phyloP scores from a whole-genome alignment of 2,113 vertebrate genomes.

The Nesogale talazaci region DNA sequence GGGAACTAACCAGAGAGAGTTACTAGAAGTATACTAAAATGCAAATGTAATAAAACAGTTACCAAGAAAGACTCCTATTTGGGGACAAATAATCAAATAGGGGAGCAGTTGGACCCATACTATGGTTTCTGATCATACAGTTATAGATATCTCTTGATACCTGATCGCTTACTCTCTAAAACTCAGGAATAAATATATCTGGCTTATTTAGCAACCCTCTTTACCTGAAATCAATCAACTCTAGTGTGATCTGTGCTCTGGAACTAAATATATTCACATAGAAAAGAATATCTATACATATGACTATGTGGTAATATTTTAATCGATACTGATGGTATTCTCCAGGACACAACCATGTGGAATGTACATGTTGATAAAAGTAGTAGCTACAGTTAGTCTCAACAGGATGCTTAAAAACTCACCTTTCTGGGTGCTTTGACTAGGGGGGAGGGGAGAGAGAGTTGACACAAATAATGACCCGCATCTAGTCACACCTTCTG shows the following conservation, averaged over 20 bases:
- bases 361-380: background rate
- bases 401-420: background rate
- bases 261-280: conserved; percentile 23
- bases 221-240: background rate
- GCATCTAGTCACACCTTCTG: background rate
- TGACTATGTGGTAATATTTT: background rate
- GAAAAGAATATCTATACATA: background rate
- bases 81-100: background rate
- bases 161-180: conserved; percentile 20
- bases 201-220: background rate
- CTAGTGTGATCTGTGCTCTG: background rate
- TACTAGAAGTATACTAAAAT: background rate
- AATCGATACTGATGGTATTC: background rate
- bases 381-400: background rate
- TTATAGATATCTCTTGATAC: background rate
- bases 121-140: background rate
- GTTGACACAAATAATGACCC: background rate
- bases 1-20: background rate
- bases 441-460: background rate
- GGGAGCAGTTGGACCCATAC: background rate
- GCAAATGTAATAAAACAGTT: background rate
- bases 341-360: background rate
- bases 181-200: conserved; percentile 1
- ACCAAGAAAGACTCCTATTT: conserved; percentile 20
- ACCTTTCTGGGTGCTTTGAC: background rate